Evolutionary conservation across 2,113 vertebrate genomes (phyloP).

Genomic region (Athene cunicularia): DNA sequence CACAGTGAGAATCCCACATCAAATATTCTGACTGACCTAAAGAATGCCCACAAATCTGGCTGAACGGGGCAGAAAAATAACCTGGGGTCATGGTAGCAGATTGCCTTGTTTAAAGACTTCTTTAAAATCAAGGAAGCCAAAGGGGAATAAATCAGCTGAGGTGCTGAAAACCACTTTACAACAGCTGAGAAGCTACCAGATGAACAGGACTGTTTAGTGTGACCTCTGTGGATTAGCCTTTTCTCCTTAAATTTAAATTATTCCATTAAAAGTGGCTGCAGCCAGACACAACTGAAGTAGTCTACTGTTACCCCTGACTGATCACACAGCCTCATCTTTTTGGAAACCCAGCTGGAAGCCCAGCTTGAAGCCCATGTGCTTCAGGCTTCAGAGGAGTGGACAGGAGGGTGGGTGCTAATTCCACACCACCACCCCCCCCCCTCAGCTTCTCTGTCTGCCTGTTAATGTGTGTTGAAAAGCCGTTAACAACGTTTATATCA

Average conservation of each 20-base stretch:
- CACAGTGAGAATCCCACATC: neutral
- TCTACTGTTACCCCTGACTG: neutral
- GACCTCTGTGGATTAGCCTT: neutral
- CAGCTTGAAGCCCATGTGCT: neutral
- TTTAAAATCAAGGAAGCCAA: neutral
- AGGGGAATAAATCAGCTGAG: neutral
- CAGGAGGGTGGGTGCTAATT: neutral
- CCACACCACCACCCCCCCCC: neutral
- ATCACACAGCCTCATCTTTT: neutral
- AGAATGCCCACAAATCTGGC: neutral
- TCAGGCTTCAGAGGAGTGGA: neutral
- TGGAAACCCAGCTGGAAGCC: neutral
- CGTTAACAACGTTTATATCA: neutral
- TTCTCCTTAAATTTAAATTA: constrained; percentile 8
- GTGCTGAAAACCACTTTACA: neutral
- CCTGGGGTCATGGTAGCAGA: neutral
- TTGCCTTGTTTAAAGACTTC: neutral
- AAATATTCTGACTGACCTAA: neutral
- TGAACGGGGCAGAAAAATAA: neutral
- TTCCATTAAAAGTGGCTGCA: neutral
- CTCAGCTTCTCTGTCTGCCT: neutral
- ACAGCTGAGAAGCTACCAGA: neutral
- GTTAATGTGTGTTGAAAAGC: neutral
- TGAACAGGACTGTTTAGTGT: neutral
- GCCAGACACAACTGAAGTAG: neutral